These are phyloP conservation scores for Pherbina coryleti DNA, from an alignment of 2,888 invertebrate species.

Conservation along the genomic window DNA sequence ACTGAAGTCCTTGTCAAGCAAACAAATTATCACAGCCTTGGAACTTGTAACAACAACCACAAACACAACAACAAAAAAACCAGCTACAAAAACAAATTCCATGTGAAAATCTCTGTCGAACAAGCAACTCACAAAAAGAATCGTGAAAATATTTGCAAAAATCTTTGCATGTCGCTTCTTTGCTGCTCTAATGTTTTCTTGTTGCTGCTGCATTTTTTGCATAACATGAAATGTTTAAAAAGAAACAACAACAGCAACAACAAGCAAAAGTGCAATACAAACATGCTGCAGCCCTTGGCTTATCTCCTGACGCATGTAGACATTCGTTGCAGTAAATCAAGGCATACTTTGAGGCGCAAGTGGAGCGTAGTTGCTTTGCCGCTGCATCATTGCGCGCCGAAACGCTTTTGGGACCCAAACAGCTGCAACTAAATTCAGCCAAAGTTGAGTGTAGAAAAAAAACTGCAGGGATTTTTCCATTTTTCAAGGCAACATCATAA, in stretches of 20 bases:
- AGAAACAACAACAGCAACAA: neutral
- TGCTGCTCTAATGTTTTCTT: neutral
- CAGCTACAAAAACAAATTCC: neutral
- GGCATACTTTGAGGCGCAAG: slow-evolving; percentile 41
- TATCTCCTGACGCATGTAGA: slow-evolving; percentile 28
- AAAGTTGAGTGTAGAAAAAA: neutral
- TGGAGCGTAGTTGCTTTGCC: neutral
- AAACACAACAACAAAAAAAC: neutral
- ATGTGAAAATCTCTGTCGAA: neutral
- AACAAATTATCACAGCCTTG: slow-evolving; percentile 14
- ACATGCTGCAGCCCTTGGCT: neutral
- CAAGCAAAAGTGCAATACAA: neutral
- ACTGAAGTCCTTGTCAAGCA: neutral
- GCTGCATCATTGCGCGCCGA: neutral
- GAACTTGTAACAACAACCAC: neutral
- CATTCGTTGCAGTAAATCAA: slow-evolving; percentile 42
- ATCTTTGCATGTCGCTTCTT: neutral
- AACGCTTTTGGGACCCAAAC: neutral
- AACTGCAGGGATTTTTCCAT: neutral
- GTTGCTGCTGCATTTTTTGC: too few relatives aligned
- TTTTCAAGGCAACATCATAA: slow-evolving; percentile 18
- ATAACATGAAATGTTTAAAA: too few relatives aligned
- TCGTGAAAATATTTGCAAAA: neutral
- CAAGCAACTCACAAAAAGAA: neutral
- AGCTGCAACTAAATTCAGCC: neutral